A percentile compares a stretch with the other conserved stretches of the same genome.
These are phyloP conservation scores for Macquaria australasica DNA, from an alignment of 2,113 vertebrate species.

Conservation along the genomic window DNA sequence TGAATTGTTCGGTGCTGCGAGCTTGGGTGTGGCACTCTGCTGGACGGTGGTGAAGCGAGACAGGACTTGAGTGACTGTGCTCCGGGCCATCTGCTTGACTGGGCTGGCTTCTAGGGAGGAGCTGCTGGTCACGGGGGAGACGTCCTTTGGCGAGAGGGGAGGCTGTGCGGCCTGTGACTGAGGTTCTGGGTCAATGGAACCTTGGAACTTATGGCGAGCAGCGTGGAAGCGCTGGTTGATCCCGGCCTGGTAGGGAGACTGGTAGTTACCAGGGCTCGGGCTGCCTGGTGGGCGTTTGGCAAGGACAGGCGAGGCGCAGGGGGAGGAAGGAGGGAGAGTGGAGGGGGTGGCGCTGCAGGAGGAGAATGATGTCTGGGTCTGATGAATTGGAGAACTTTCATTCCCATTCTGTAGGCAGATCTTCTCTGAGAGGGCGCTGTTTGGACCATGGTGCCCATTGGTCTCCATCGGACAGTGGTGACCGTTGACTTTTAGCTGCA, in stretches of 20 bases:
- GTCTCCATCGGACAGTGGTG: slow-evolving; percentile 72
- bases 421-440: slow-evolving; percentile 15
- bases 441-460: slow-evolving; percentile 46
- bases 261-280: slow-evolving; percentile 77
- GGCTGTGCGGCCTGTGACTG: slow-evolving; percentile 57
- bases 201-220: slow-evolving; percentile 94
- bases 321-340: slow-evolving; percentile 84
- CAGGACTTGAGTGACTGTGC: slow-evolving; percentile 94
- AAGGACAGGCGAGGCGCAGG: slow-evolving; percentile 88
- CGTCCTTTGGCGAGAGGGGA: slow-evolving; percentile 82
- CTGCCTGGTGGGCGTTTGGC: slow-evolving; percentile 78
- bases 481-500: slow-evolving; percentile 84
- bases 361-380: slow-evolving; percentile 66
- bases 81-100: slow-evolving; percentile 94
- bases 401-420: slow-evolving; percentile 63
- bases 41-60: slow-evolving; percentile 90
- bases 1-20: slow-evolving; percentile 86
- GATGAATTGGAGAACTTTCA: slow-evolving; percentile 58
- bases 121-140: slow-evolving; percentile 69
- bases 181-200: slow-evolving; percentile 82
- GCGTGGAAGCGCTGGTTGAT: slow-evolving; percentile 97
- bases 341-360: slow-evolving; percentile 75
- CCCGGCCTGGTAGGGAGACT: slow-evolving; percentile 95
- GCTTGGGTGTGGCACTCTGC: slow-evolving; percentile 87
- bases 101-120: slow-evolving; percentile 84